Percentiles rank a stretch among this genome's conserved stretches.
Conservation (phyloP, 2,113 vertebrate species). For the Lophochroa leadbeateri region DNA sequence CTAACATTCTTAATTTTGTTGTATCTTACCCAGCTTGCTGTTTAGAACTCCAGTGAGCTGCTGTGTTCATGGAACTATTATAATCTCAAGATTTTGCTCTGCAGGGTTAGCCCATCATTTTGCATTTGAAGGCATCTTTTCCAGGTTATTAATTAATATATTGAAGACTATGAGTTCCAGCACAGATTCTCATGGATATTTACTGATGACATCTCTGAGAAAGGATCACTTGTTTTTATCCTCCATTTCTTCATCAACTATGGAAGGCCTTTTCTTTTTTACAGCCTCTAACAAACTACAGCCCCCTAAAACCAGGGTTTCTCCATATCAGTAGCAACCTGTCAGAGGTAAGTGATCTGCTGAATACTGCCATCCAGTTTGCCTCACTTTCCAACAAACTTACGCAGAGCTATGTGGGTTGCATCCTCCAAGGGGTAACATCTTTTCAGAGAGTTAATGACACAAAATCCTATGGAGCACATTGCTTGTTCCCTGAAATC, state of each 20-base stretch:
- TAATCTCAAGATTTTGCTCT: background rate
- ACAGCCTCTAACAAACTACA: background rate
- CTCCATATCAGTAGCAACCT: background rate
- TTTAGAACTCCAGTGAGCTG: background rate
- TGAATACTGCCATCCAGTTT: background rate
- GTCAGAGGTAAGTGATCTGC: background rate
- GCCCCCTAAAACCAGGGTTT: background rate
- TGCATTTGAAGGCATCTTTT: background rate
- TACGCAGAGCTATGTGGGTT: constrained; percentile 95
- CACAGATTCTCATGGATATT: background rate
- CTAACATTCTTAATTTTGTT: background rate
- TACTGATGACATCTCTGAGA: background rate
- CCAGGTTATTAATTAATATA: background rate
- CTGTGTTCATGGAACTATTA: background rate
- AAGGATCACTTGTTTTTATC: background rate
- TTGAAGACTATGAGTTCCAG: background rate
- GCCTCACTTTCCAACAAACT: constrained; percentile 32
- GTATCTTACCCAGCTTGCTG: background rate
- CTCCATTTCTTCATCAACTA: background rate
- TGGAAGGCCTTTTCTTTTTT: background rate
- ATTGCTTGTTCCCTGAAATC: constrained; percentile 89
- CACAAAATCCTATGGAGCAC: constrained; percentile 90
- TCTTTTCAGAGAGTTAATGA: constrained; percentile 90
- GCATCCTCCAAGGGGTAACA: constrained; percentile 94
- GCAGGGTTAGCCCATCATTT: background rate